Percentiles rank a stretch among this genome's conserved stretches.
Conservation (phyloP, 2,888 invertebrate species). For the Pharmacophagus antenor region DNA sequence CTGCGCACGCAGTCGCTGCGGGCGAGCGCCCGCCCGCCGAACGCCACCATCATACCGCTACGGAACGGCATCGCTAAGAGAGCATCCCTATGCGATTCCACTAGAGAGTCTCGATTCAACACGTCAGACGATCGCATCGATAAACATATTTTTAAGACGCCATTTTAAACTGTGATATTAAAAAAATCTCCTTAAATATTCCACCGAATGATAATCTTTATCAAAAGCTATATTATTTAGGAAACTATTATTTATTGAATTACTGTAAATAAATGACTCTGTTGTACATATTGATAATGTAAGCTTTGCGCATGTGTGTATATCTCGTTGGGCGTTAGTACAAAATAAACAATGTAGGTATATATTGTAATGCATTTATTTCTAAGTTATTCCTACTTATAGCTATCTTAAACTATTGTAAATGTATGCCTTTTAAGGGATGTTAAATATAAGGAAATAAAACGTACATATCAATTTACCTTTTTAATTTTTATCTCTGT, state of each 20-base stretch:
- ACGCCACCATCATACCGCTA: constrained; percentile 70
- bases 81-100: constrained; percentile 62
- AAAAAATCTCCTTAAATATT: constrained; percentile 46
- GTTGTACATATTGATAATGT: constrained; percentile 62
- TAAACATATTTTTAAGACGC: constrained; percentile 66
- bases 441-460: constrained; percentile 32
- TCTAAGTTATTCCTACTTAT: constrained; percentile 31
- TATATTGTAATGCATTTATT: constrained; percentile 32
- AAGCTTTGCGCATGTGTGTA: constrained; percentile 32
- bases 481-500: constrained; percentile 13
- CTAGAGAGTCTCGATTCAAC: constrained; percentile 38
- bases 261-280: constrained; percentile 60
- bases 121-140: constrained; percentile 49
- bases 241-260: constrained; percentile 69
- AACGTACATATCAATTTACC: constrained; percentile 35
- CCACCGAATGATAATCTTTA: constrained; percentile 60
- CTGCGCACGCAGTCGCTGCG: constrained; percentile 35
- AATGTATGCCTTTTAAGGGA: constrained; percentile 34
- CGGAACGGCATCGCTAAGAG: constrained; percentile 61
- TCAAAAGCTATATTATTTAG: constrained; percentile 47
- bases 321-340: constrained; percentile 36
- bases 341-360: constrained; percentile 39
- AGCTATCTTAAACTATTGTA: constrained; percentile 27
- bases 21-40: constrained; percentile 55
- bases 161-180: constrained; percentile 76